Base-by-base conservation (phyloP, 2,888 invertebrate genomes). In the Exocentrus adspersus region DNA sequence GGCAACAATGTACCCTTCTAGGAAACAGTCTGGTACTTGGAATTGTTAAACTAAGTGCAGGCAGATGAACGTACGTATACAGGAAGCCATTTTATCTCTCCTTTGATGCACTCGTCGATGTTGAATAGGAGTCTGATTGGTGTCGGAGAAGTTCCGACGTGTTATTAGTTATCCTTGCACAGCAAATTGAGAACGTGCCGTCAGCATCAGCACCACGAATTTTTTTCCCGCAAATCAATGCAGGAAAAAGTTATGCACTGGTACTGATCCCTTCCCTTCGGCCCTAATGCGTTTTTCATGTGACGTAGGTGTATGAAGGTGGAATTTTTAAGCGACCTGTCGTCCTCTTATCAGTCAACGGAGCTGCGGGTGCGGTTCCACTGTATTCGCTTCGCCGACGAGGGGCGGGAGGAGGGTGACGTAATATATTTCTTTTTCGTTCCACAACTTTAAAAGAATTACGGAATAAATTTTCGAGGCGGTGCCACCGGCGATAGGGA, bases 211-310 rank as follows among this genome's bases (percentile, higher is more conserved):
- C 37, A 12, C n/a, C n/a, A 37, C 5, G n/a, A 37, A 37, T 37
- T 37, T 37, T 37, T 37, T 37, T 5, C n/a, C n/a, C 2, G 5
- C 37, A 32, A n/a, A n/a, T n/a, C n/a, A n/a, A n/a, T n/a, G n/a
- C n/a, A n/a, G n/a, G n/a, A n/a, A n/a, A n/a, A n/a, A n/a, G n/a
- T n/a, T n/a, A n/a, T n/a, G n/a, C n/a, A n/a, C n/a, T n/a, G n/a
- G n/a, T n/a, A n/a, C n/a, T n/a, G n/a, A n/a, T n/a, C n/a, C n/a
- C n/a, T n/a, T n/a, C n/a, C n/a, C 52, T 65, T 64, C 59, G 54
- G 48, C 46, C 30, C 64, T 69, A 67, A 69, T 69, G 69, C 63
- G 59, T 64, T 64, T 69, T 69, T 69, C 67, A 67, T 67, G 69
- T 64, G 66, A 50, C 58, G 20, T 14, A 53, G 66, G 53, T 66